Evolutionary conservation across 2,797 vertebrate species (phyloP).

Genomic region (Hyperoplus lanceolatus): DNA sequence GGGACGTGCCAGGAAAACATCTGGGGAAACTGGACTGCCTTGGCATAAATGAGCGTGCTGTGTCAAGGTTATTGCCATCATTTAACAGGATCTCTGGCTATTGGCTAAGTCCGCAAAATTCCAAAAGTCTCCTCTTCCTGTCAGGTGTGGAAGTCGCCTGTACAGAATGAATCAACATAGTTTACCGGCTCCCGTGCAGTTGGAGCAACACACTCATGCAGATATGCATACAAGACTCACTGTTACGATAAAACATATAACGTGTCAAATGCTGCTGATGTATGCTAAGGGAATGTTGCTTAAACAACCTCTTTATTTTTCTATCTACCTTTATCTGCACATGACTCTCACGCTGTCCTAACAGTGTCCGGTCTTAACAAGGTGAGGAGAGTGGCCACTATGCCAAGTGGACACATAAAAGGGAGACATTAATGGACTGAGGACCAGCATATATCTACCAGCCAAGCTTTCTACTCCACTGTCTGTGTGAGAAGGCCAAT

Average conservation of each 20-base stretch:
- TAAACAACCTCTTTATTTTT: background rate
- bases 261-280: background rate
- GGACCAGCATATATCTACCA: conserved; percentile 69
- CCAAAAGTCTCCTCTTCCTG: conserved; percentile 43
- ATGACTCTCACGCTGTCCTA: conserved; percentile 46
- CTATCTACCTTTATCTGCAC: conserved; percentile 46
- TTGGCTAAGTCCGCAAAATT: conserved; percentile 41
- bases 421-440: conserved; percentile 78
- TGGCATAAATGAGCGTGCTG: conserved; percentile 11
- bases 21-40: conserved; percentile 1
- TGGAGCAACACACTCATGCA: background rate
- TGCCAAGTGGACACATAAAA: conserved; percentile 82
- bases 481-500: conserved; percentile 45
- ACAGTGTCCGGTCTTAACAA: conserved; percentile 61
- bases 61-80: conserved; percentile 30
- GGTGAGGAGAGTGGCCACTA: conserved; percentile 64
- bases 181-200: conserved; percentile 29
- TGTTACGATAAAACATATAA: background rate
- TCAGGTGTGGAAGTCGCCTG: conserved; percentile 72
- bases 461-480: conserved; percentile 39
- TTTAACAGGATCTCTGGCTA: conserved; percentile 32
- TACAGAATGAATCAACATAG: conserved; percentile 55
- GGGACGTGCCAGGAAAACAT: conserved; percentile 5
- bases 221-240: conserved; percentile 1
- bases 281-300: background rate